Percentiles rank a stretch among this genome's conserved stretches.
phyloP scores from a whole-genome alignment of 2,888 invertebrate species.

The Tetropium fuscum region DNA sequence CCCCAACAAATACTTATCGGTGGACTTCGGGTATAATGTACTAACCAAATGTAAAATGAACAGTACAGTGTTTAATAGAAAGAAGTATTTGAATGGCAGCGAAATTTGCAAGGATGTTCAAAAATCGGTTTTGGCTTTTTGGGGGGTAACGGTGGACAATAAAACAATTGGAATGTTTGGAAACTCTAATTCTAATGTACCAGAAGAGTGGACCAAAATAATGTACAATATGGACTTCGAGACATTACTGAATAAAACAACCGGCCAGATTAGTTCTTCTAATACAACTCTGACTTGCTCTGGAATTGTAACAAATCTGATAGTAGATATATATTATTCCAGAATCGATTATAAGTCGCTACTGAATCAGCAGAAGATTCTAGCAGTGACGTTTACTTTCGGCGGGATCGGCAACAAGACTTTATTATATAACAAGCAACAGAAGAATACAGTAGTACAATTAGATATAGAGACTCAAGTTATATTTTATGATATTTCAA shows the following conservation, averaged over 20 bases:
- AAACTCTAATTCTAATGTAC: slow-evolving; percentile 63
- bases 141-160: slow-evolving; percentile 53
- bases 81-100: slow-evolving; percentile 46
- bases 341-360: slow-evolving; percentile 57
- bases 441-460: slow-evolving; percentile 38
- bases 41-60: slow-evolving; percentile 65
- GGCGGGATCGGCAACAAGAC: slow-evolving; percentile 36
- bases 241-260: slow-evolving; percentile 49
- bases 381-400: slow-evolving; percentile 55
- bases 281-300: slow-evolving; percentile 58
- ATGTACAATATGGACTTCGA: slow-evolving; percentile 60
- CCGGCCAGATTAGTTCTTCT: slow-evolving; percentile 58
- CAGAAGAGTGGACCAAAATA: slow-evolving; percentile 68
- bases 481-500: slow-evolving; percentile 67
- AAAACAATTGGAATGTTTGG: slow-evolving; percentile 66
- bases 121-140: slow-evolving; percentile 52
- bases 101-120: slow-evolving; percentile 58
- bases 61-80: slow-evolving; percentile 31
- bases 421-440: slow-evolving; percentile 34
- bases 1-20: slow-evolving; percentile 58
- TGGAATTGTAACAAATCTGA: slow-evolving; percentile 59
- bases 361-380: slow-evolving; percentile 60
- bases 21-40: slow-evolving; percentile 68
- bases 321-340: slow-evolving; percentile 67
- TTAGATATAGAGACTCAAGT: slow-evolving; percentile 52